Evolutionary conservation across 2,888 invertebrate genomes (phyloP), one percentile per base, ranked within the genome.

Genomic region (Cephus runcator): DNA sequence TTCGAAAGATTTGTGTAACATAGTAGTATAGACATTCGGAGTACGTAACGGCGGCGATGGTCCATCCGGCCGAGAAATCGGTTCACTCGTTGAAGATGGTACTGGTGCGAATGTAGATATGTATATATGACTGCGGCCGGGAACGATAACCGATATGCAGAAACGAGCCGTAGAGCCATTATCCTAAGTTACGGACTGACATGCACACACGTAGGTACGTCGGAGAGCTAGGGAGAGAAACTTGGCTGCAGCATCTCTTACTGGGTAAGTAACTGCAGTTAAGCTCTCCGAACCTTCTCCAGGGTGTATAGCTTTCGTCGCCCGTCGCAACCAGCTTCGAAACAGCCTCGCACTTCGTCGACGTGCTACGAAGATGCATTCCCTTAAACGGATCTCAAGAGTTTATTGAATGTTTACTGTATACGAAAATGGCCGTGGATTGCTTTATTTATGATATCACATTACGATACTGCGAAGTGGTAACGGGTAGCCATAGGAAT

Each of bases 331-430:
- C 56, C 56, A 56, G 56, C 56, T 56, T 23, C 56, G 56, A 56
- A 56, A 56, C 56, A 56, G 56, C 73, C 79, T 74, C 76, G 77
- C 77, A 77, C 73, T 31, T 77, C 79, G 76, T 77, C 79, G 81
- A 73, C 78, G 78, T 69, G 73, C 82, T 15, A 23, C 56, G 81
- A 35, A 82, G 83, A 85, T 84, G 85, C 85, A 83, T 88, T 87
- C 86, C 85, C 84, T 86, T 89, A 88, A 89, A 89, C 88, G 88
- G 88, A 89, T 88, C 86, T 83, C 82, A 82, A 80, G 84, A 86
- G 87, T 88, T 88, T 87, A 88, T 88, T 87, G 88, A 89, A 89
- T 88, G 87, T 89, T 88, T 88, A 89, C 87, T 85, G 83, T 85
- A 71, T 9, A 34, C 33, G 15, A 71, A 71, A 56, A 56, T 9